Evolutionary conservation across 2,888 invertebrate species (phyloP), one percentile per base, ranked within the genome.

Genomic region (Biston stratarius): DNA sequence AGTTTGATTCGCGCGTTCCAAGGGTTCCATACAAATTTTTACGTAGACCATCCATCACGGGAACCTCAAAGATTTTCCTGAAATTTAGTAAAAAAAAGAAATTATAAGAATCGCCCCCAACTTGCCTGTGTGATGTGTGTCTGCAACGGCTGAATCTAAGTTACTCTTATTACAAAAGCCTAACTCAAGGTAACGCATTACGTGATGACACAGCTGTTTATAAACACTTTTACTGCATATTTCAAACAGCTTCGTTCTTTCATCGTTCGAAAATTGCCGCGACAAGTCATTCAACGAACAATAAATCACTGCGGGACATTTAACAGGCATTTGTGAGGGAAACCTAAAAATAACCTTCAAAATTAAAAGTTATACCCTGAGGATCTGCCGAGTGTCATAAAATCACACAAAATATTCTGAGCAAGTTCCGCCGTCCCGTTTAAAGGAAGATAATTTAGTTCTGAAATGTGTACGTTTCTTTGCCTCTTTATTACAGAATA

Each of bases 381-480:
- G 68, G 61, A 75, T 74, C 66, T 63, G 74, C 71, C 72, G 71
- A 74, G 55, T 75, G 77, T 79, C 75, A 73, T 71, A 74, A 78
- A 79, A 83, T 80, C 76, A 74, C 73, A 77, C 60, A 70, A 76
- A 80, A 78, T 74, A 76, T 80, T 79, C 68, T 63, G 67, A 61
- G 63, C 68, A 79, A 80, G 70, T 75, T 69, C 69, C 71, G 72
- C 62, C 75, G 67, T 76, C 74, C 67, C 59, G 68, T 71, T 75
- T 77, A 77, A 74, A 64, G 59, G 71, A 64, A 73, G 64, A 72
- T 72, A 73, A 67, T 59, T 75, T 72, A 63, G 67, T 73, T 74
- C 69, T 44, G 66, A 69, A 73, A 64, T 74, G 72, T 58, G 48
- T 76, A 74, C 76, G 79, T 79, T 80, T 75, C 72, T 74, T 75